These are phyloP conservation scores for Micromys minutus DNA, from an alignment of 2,113 vertebrate genomes.

Conservation along the genomic window DNA sequence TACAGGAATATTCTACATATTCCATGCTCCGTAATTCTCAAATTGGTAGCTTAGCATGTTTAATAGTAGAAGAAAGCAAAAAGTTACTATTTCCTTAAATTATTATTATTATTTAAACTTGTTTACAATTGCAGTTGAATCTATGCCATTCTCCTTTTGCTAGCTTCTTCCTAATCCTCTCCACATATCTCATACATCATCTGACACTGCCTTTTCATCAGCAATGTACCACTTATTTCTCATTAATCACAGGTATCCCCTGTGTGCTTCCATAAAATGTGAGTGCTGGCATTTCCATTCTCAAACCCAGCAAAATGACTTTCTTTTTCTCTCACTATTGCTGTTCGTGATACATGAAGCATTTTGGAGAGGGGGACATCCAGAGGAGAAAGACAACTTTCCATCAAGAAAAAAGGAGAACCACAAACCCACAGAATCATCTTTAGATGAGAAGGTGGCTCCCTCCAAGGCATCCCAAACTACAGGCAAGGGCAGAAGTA, in stretches of 20 bases:
- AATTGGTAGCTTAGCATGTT: neutral
- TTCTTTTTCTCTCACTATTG: constrained; percentile 5
- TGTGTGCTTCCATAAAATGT: neutral
- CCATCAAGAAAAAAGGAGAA: constrained; percentile 56
- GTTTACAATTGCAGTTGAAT: neutral
- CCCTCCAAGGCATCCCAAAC: constrained; percentile 42
- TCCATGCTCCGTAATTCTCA: neutral
- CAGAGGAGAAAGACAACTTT: constrained; percentile 36
- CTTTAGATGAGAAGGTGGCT: constrained; percentile 52
- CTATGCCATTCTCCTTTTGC: neutral
- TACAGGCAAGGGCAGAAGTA: constrained; percentile 66
- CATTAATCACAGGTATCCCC: neutral
- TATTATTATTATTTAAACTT: constrained; percentile 7
- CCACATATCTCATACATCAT: neutral
- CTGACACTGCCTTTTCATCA: neutral
- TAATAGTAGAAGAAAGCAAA: neutral
- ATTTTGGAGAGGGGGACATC: constrained; percentile 48
- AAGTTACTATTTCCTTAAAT: neutral
- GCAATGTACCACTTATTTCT: neutral
- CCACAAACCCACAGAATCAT: constrained; percentile 46
- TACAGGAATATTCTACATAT: neutral
- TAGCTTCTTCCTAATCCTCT: neutral
- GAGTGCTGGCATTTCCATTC: constrained; percentile 24
- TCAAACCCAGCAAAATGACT: constrained; percentile 38
- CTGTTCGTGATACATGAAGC: constrained; percentile 62